A percentile compares a stretch with the other conserved stretches of the same genome.
These are phyloP conservation scores for Ryuthela nishihirai DNA, from an alignment of 2,888 invertebrate genomes.

Conservation along the genomic window DNA sequence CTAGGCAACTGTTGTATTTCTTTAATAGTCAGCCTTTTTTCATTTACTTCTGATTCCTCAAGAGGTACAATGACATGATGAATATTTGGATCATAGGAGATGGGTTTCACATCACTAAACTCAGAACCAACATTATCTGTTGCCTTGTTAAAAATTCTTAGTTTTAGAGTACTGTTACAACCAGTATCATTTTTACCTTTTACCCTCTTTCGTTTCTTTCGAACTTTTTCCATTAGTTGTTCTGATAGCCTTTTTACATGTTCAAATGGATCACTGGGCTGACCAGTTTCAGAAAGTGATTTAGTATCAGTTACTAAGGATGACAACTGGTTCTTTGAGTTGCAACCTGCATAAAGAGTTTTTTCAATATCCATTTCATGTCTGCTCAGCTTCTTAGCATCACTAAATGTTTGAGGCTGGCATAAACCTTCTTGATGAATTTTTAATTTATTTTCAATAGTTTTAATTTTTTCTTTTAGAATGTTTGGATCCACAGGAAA, in stretches of 20 bases:
- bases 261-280: slow-evolving; percentile 2
- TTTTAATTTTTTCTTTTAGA: slow-evolving; percentile 4
- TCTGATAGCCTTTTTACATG: slow-evolving; percentile 19
- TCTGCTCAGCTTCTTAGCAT: slow-evolving; percentile 21
- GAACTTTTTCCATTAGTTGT: slow-evolving; percentile 6
- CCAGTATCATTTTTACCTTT: background rate
- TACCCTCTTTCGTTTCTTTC: slow-evolving; percentile 1
- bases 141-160: no score
- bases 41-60: slow-evolving; percentile 10
- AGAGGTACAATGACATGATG: slow-evolving; percentile 27
- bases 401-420: slow-evolving; percentile 11
- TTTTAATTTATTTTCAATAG: slow-evolving; percentile 16
- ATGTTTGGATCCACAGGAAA: slow-evolving; percentile 13
- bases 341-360: slow-evolving; percentile 27
- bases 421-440: slow-evolving; percentile 9
- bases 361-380: slow-evolving; percentile 36
- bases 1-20: slow-evolving; percentile 22
- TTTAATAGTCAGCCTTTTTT: slow-evolving; percentile 12
- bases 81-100: slow-evolving; percentile 18
- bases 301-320: slow-evolving; percentile 3
- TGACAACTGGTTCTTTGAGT: slow-evolving; percentile 15
- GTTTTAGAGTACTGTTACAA: no score
- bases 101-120: no score
- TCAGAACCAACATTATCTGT: no score
- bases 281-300: background rate